Conservation (phyloP, 2,888 invertebrate species). For the Hyppa rectilinea region DNA sequence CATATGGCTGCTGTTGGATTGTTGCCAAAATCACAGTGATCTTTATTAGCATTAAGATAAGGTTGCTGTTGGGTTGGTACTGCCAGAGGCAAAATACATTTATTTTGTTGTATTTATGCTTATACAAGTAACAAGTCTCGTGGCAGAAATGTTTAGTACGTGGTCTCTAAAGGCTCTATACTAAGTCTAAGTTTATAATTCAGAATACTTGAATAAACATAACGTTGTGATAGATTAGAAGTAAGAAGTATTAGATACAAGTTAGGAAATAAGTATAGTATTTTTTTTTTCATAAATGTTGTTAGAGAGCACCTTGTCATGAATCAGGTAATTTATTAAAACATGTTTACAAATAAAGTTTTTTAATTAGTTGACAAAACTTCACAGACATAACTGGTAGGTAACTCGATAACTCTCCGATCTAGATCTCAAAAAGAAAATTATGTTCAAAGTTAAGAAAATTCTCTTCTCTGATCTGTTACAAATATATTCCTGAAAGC, state of each 20-base stretch:
- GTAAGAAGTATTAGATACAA: slow-evolving; percentile 47
- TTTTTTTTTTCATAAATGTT: slow-evolving; percentile 46
- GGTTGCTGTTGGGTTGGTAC: background rate
- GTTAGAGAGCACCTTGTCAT: no score
- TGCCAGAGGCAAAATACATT: background rate
- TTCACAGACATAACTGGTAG: background rate
- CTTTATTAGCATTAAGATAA: background rate
- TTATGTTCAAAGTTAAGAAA: background rate
- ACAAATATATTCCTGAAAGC: background rate
- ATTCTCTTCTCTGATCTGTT: background rate
- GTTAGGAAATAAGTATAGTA: slow-evolving; percentile 47
- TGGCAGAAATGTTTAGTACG: background rate
- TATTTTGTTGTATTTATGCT: no score
- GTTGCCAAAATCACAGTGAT: background rate
- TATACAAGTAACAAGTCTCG: no score
- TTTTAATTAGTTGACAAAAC: background rate
- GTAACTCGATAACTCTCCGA: background rate
- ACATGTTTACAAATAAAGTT: background rate
- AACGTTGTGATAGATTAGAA: slow-evolving; percentile 41
- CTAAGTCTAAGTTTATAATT: slow-evolving; percentile 30
- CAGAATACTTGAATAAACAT: slow-evolving; percentile 43
- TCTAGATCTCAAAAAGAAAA: background rate
- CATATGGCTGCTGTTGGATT: background rate
- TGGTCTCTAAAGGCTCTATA: background rate
- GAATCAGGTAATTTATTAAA: background rate